A percentile compares a stretch with the other conserved stretches of the same genome.
These are phyloP conservation scores for Esox lucius DNA, from an alignment of 2,797 vertebrate species.

Conservation along the genomic window DNA sequence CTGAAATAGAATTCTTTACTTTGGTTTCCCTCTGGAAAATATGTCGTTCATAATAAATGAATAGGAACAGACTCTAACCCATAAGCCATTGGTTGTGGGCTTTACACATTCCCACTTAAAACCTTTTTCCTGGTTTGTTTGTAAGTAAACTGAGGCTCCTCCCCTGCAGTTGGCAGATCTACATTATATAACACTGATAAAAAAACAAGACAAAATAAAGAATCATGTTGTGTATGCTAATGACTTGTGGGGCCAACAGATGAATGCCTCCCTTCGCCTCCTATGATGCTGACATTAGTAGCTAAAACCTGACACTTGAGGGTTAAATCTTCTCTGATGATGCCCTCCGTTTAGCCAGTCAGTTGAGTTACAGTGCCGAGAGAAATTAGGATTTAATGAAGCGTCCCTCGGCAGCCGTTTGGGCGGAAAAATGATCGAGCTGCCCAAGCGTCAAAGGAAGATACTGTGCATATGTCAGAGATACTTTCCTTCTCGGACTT, in stretches of 20 bases:
- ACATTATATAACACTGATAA: neutral
- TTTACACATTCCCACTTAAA: too few species aligned
- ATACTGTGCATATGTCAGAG: constrained; percentile 47
- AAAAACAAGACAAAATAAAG: neutral
- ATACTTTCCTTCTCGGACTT: constrained; percentile 27
- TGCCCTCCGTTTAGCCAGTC: constrained; percentile 24
- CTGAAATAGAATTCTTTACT: too few species aligned
- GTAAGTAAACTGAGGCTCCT: neutral
- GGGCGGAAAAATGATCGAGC: constrained; percentile 63
- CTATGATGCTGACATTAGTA: neutral
- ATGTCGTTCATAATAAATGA: too few species aligned
- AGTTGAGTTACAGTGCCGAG: constrained; percentile 48
- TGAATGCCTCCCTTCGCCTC: neutral
- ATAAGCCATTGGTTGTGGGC: too few species aligned
- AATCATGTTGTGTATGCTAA: neutral
- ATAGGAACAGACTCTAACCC: too few species aligned
- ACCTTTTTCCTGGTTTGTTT: too few species aligned
- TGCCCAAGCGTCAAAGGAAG: constrained; percentile 37
- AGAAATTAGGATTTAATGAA: constrained; percentile 61
- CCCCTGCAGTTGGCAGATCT: neutral
- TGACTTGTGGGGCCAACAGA: neutral
- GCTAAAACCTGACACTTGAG: neutral
- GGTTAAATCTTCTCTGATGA: neutral
- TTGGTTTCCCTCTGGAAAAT: too few species aligned
- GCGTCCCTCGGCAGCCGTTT: constrained; percentile 54